These are phyloP conservation scores for Hipparchia semele DNA, from an alignment of 2,888 invertebrate genomes.

Conservation along the genomic window DNA sequence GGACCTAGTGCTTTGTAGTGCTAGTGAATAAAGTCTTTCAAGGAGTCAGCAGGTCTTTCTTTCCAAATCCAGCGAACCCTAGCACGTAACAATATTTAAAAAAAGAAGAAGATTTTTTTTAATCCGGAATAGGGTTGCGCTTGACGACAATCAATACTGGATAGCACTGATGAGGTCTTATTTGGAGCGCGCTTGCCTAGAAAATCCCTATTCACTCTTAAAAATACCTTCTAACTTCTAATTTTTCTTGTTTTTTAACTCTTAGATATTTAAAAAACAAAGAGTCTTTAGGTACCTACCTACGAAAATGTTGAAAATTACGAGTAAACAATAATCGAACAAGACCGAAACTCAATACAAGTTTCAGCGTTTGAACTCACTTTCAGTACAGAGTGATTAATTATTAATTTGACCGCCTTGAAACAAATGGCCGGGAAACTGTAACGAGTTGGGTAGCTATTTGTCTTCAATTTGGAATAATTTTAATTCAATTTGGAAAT, in stretches of 20 bases:
- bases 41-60: too few species aligned
- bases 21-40: too few species aligned
- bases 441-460: conserved; percentile 23
- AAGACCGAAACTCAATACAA: conserved; percentile 15
- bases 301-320: conserved; percentile 3
- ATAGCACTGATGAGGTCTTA: too few species aligned
- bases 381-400: conserved; percentile 24
- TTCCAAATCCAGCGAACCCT: too few species aligned
- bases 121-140: too few species aligned
- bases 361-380: conserved; percentile 17
- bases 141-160: too few species aligned
- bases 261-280: neutral
- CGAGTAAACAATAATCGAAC: conserved; percentile 10
- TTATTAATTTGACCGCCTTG: conserved; percentile 19
- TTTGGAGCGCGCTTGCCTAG: too few species aligned
- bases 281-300: neutral
- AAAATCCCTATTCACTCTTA: too few species aligned
- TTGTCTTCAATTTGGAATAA: conserved; percentile 20
- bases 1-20: too few species aligned
- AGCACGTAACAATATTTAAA: too few species aligned
- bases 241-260: neutral
- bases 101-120: too few species aligned
- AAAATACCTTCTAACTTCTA: too few species aligned
- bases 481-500: conserved; percentile 20
- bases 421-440: conserved; percentile 23